phyloP scores from a whole-genome alignment of 2,797 vertebrate species.

The Erethizon dorsatum region DNA sequence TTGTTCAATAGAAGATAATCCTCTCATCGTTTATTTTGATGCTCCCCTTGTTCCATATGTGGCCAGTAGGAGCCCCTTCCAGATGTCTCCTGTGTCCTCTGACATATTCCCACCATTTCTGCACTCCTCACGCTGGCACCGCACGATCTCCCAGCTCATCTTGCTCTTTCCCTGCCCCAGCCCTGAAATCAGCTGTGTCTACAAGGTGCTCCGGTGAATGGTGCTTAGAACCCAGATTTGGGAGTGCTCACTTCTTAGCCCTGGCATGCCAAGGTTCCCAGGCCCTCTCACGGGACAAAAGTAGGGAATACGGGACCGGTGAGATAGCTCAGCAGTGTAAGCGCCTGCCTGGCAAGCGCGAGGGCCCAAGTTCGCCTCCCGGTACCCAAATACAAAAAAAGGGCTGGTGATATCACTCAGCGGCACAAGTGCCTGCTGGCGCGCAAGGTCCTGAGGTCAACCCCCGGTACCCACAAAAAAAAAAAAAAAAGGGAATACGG shows the following conservation, averaged over 20 bases:
- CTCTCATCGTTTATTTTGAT: slow-evolving; percentile 7
- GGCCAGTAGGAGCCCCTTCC: neutral
- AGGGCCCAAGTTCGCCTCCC: no score
- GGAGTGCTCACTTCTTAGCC: neutral
- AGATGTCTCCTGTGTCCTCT: neutral
- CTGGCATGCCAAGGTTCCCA: neutral
- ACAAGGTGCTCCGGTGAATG: neutral
- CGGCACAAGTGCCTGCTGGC: no score
- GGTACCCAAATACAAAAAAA: no score
- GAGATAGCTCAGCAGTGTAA: no score
- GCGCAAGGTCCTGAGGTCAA: no score
- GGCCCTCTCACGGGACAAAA: neutral
- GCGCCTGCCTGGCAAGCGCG: no score
- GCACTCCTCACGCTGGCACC: neutral
- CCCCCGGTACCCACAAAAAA: no score
- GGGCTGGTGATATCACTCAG: no score
- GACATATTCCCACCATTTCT: neutral
- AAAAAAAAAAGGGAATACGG: no score
- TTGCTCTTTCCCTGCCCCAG: neutral
- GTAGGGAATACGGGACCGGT: neutral
- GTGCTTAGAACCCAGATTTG: neutral
- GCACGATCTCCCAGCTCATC: neutral
- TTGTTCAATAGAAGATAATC: neutral
- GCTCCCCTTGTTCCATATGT: neutral
- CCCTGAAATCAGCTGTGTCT: neutral